phyloP scores from a whole-genome alignment of 2,888 invertebrate species.

The Dysmachus trigonus region DNA sequence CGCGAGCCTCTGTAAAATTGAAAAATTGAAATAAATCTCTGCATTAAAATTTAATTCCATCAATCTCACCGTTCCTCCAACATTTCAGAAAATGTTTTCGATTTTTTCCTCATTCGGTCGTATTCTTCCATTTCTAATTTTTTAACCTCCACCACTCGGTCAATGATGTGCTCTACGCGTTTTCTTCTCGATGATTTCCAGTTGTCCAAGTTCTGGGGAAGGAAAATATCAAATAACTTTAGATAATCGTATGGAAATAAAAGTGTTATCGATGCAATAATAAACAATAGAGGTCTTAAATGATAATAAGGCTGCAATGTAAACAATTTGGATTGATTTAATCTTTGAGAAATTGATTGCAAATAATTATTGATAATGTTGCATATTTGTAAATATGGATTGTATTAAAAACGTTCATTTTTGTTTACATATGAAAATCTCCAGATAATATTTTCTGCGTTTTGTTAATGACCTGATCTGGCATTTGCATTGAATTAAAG shows the following conservation, averaged over 20 bases:
- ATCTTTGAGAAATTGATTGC: neutral
- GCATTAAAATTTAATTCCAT: neutral
- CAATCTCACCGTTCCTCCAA: slow-evolving; percentile 79
- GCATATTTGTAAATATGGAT: neutral
- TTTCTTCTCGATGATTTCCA: slow-evolving; percentile 94
- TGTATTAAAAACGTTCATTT: too few species aligned
- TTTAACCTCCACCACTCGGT: slow-evolving; percentile 88
- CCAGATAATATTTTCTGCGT: too few species aligned
- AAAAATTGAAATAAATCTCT: neutral
- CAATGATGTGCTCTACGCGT: slow-evolving; percentile 89
- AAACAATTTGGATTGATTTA: neutral
- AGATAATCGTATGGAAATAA: neutral
- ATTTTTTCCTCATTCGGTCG: slow-evolving; percentile 77
- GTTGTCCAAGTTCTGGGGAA: slow-evolving; percentile 84
- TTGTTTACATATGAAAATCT: too few species aligned
- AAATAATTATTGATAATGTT: neutral
- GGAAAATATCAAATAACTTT: slow-evolving; percentile 45
- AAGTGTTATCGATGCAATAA: neutral
- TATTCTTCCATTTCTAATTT: slow-evolving; percentile 83
- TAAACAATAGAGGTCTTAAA: neutral
- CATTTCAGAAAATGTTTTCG: slow-evolving; percentile 95
- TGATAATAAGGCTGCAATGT: neutral
- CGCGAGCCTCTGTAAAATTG: slow-evolving; percentile 64
- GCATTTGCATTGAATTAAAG: too few species aligned
- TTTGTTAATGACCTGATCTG: too few species aligned